phyloP scores from a whole-genome alignment of 1,140 invertebrate genomes.

The Saccostrea cuccullata region DNA sequence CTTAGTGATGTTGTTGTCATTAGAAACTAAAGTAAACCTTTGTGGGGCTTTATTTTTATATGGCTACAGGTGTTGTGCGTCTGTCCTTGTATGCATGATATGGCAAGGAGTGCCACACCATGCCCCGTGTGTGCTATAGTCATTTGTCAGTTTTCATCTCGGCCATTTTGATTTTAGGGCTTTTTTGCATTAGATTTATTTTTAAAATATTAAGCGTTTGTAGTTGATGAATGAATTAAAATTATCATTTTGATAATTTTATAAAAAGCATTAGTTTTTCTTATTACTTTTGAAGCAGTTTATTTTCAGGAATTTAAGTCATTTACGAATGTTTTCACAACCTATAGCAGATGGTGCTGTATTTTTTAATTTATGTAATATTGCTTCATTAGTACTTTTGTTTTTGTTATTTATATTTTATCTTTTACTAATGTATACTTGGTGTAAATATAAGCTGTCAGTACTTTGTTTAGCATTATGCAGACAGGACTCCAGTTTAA shows the following conservation, averaged over 20 bases:
- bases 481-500: slow-evolving; percentile 21
- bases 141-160: slow-evolving; percentile 1
- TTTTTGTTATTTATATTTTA: slow-evolving; percentile 37
- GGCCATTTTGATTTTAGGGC: background rate
- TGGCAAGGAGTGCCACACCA: background rate
- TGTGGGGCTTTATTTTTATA: slow-evolving; percentile 36
- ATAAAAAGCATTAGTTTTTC: background rate
- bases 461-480: slow-evolving; percentile 2
- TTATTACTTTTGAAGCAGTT: background rate
- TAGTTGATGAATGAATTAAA: background rate
- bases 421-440: slow-evolving; percentile 4
- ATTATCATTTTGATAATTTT: background rate
- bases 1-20: slow-evolving; percentile 11
- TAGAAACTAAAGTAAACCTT: slow-evolving; percentile 20
- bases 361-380: slow-evolving; percentile 7
- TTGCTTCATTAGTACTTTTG: slow-evolving; percentile 25
- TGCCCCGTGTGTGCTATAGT: slow-evolving; percentile 21
- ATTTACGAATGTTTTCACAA: background rate
- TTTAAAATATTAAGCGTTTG: too few species aligned
- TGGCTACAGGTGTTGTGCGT: slow-evolving; percentile 16
- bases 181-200: too few species aligned
- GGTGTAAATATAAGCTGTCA: slow-evolving; percentile 10
- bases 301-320: background rate
- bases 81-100: slow-evolving; percentile 5
- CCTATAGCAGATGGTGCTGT: slow-evolving; percentile 25